phyloP scores from a whole-genome alignment of 2,797 vertebrate species.

The Eulemur coronatus region DNA sequence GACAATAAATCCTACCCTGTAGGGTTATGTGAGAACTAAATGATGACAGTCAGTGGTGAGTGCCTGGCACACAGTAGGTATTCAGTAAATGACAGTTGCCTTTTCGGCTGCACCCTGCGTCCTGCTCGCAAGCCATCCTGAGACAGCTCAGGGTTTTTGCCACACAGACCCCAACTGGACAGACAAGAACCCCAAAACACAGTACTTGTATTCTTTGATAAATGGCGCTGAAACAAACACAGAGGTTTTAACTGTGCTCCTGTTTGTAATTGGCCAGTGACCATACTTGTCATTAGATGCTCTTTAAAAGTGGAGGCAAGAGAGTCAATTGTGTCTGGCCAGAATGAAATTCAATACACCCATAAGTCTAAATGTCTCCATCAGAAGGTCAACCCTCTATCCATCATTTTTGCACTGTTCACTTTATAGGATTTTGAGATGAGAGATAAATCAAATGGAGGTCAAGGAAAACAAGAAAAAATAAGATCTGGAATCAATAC shows the following conservation, averaged over 20 bases:
- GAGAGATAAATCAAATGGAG: not conserved
- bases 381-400: not conserved
- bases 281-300: not conserved
- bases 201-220: not conserved
- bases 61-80: not conserved
- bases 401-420: constrained; percentile 4
- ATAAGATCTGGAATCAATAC: not conserved
- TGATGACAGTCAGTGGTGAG: not conserved
- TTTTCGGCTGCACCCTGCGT: not conserved
- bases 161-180: not conserved
- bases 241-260: not conserved
- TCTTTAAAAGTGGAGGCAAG: not conserved
- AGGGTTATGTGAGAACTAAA: not conserved
- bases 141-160: not conserved
- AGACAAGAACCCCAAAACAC: not conserved
- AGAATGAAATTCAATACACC: constrained; percentile 14
- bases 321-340: not conserved
- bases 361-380: not conserved
- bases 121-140: not conserved
- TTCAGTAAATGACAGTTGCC: not conserved
- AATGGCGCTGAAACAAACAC: not conserved
- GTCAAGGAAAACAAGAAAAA: constrained; percentile 35
- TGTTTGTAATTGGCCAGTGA: not conserved
- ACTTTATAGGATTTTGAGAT: constrained; percentile 42
- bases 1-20: not conserved